Conservation (phyloP, 2,113 vertebrate species). For the Ondatra zibethicus region DNA sequence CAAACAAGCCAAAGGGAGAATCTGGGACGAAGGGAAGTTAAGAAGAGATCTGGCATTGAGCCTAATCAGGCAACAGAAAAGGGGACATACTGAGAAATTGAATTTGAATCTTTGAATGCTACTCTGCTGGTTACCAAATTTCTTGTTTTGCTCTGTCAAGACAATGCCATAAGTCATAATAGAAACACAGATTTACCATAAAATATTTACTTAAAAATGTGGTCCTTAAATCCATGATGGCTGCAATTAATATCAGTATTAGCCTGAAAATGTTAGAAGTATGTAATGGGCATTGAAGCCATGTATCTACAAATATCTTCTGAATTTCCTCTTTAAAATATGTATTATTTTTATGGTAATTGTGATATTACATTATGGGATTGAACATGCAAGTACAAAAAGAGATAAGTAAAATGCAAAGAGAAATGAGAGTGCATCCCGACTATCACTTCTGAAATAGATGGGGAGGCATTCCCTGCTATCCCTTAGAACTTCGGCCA, state of each 20-base stretch:
- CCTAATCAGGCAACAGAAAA: background rate
- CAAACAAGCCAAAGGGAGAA: background rate
- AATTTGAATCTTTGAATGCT: background rate
- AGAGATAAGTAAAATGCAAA: background rate
- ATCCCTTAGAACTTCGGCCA: background rate
- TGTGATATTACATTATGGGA: background rate
- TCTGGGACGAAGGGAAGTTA: background rate
- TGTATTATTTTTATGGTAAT: background rate
- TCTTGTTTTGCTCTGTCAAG: background rate
- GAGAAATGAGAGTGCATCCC: background rate
- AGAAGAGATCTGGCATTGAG: background rate
- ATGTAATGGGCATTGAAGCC: background rate
- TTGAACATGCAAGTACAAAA: background rate
- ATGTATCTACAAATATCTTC: background rate
- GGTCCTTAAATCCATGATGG: background rate
- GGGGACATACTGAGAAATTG: background rate
- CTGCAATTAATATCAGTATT: background rate
- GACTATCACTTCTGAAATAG: background rate
- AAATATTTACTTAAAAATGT: background rate
- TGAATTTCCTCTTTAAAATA: background rate
- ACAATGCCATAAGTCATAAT: background rate
- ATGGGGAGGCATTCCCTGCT: background rate
- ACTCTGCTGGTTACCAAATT: background rate
- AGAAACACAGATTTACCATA: background rate
- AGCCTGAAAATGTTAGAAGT: background rate